Evolutionary conservation across 2,888 invertebrate genomes (phyloP).

Genomic region (Trichopria drosophilae): DNA sequence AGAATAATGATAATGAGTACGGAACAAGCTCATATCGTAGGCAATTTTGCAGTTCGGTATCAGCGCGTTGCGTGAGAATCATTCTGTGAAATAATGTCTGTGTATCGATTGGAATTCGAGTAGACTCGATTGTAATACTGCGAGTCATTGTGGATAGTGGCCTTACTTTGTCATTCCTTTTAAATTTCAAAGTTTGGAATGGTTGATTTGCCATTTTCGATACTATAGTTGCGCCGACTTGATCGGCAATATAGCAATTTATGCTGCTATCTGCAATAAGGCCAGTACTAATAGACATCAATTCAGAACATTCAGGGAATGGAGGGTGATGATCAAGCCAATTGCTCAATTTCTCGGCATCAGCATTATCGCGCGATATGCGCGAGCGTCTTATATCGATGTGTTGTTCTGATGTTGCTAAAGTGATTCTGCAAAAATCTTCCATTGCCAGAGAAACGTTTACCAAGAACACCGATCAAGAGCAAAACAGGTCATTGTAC

Average conservation of each 20-base stretch:
- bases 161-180: constrained; percentile 20
- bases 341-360: constrained; percentile 2
- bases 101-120: constrained; percentile 32
- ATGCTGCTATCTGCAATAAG: constrained; percentile 24
- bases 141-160: constrained; percentile 5
- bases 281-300: constrained; percentile 30
- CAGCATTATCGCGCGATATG: not conserved
- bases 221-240: constrained; percentile 24
- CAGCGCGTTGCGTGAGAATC: constrained; percentile 27
- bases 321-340: constrained; percentile 36
- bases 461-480: not conserved
- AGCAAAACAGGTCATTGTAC: not conserved
- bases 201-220: constrained; percentile 26
- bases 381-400: not conserved
- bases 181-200: constrained; percentile 20
- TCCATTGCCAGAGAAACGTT: constrained; percentile 1
- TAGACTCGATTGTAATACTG: constrained; percentile 2
- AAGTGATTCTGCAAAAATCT: not conserved
- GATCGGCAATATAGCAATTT: constrained; percentile 33
- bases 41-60: constrained; percentile 27
- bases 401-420: not conserved
- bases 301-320: constrained; percentile 25
- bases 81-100: constrained; percentile 37
- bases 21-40: constrained; percentile 35
- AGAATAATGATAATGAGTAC: constrained; percentile 32